Base-by-base conservation (phyloP, 2,888 invertebrate species). In the Lutraria lutraria region DNA sequence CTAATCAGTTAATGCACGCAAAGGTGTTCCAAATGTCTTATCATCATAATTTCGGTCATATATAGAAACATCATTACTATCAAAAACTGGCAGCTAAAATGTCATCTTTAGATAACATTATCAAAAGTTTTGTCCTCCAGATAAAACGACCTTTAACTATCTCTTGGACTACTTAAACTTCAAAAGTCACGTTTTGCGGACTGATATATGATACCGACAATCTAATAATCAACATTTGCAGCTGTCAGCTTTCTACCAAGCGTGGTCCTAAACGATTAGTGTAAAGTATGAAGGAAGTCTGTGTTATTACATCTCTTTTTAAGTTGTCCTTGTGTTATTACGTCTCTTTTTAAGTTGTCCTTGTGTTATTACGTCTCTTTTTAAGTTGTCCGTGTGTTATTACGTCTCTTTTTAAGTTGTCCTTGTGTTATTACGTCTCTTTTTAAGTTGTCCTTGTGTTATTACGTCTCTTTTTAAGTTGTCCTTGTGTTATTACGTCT, bases 61-160 rank as follows among this genome's bases (percentile, higher is more conserved):
- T 76, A 34, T 72, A 76, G 76, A 76, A 76, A 76, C 76, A 76
- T 13, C 76, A 31, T 31, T 43, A 8, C 43, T 12, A 76, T 76
- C 12, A 31, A 19, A 76, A 34, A 68, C 1, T 16, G 76, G 3
- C 34, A 31, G 76, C 16, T 31, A 31, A 15, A 34, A 25, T 29
- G 76, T 76, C 76, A 31, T 0, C 15, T 8, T 72, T 10, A 8
- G n/a, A 29, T 34, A 19, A 76, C 34, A 19, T 34, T 76, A 76
- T 76, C 31, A 31, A 15, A 34, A 76, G 34, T 8, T 15, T 34
- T 76, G 19, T 31, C 76, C 34, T 16, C 15, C 12, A 31, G 76
- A 76, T 76, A 76, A 76, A 19, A 76, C 25, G 76, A 76, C 34
- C 31, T 76, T 76, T 76, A 31, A 12, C 34, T n/a, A n/a, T 34